Conservation (phyloP, 2,797 vertebrate genomes). For the Sebastolobus alascanus region DNA sequence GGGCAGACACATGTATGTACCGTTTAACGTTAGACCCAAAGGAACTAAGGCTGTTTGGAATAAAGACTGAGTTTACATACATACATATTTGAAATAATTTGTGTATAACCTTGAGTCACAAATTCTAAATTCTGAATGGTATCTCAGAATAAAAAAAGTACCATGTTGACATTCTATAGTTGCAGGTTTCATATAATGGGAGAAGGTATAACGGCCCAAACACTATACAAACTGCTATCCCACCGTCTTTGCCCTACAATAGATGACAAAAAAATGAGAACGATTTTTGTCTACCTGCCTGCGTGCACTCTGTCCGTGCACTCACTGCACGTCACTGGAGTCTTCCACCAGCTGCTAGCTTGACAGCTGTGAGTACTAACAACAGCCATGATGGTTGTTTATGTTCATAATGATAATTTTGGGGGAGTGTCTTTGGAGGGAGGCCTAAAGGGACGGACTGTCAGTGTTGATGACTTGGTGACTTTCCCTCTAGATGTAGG, state of each 20-base stretch:
- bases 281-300: neutral
- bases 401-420: too few relatives aligned
- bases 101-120: neutral
- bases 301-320: neutral
- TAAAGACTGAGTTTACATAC: neutral
- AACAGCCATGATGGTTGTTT: too few relatives aligned
- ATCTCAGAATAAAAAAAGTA: neutral
- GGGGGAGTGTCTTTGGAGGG: too few relatives aligned
- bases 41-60: neutral
- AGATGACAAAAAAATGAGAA: neutral
- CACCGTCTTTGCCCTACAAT: neutral
- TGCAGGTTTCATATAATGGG: neutral
- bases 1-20: neutral
- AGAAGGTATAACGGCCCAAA: neutral
- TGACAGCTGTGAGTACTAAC: neutral
- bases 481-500: too few relatives aligned
- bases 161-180: neutral
- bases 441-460: too few relatives aligned
- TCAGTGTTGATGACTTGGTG: too few relatives aligned
- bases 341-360: neutral
- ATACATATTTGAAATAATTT: neutral
- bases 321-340: too few relatives aligned
- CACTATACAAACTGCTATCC: neutral
- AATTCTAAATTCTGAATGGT: neutral
- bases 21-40: neutral